These are phyloP conservation scores for Harlomillsia oculata DNA, from an alignment of 1,140 invertebrate genomes.

Conservation along the genomic window DNA sequence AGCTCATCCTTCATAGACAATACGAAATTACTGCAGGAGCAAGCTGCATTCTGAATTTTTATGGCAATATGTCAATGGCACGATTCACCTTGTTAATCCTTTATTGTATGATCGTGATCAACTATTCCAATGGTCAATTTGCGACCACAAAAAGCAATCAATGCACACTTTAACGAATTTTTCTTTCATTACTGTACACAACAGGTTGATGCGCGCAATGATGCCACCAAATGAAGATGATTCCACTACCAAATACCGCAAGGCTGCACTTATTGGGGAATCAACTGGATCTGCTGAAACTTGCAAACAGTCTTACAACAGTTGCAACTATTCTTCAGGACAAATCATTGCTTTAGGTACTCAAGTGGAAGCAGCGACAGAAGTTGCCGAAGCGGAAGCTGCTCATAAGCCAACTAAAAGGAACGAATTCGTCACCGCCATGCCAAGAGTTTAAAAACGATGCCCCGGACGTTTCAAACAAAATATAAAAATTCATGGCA, in stretches of 20 bases:
- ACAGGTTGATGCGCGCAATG: constrained; percentile 25
- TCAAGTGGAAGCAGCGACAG: background rate
- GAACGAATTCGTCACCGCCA: constrained; percentile 3
- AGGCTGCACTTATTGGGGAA: constrained; percentile 27
- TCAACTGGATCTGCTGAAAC: constrained; percentile 11
- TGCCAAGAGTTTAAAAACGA: constrained; percentile 13
- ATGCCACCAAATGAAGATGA: constrained; percentile 21
- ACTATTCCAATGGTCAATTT: too few species aligned
- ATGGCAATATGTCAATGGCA: too few species aligned
- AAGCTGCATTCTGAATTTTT: too few species aligned
- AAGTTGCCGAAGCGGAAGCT: background rate
- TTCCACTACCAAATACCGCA: constrained; percentile 26
- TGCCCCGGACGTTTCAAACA: too few species aligned
- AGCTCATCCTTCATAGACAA: too few species aligned
- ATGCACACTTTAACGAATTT: too few species aligned
- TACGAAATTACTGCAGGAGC: too few species aligned
- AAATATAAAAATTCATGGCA: background rate
- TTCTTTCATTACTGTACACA: too few species aligned
- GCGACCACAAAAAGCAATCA: too few species aligned
- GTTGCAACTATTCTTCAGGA: constrained; percentile 7
- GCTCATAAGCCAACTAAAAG: constrained; percentile 1
- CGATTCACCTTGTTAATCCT: too few species aligned
- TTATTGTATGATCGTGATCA: too few species aligned
- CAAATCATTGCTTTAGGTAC: constrained; percentile 26
- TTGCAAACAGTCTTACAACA: constrained; percentile 11